These are phyloP conservation scores for Phania funesta DNA, from an alignment of 2,888 invertebrate species.

Conservation along the genomic window DNA sequence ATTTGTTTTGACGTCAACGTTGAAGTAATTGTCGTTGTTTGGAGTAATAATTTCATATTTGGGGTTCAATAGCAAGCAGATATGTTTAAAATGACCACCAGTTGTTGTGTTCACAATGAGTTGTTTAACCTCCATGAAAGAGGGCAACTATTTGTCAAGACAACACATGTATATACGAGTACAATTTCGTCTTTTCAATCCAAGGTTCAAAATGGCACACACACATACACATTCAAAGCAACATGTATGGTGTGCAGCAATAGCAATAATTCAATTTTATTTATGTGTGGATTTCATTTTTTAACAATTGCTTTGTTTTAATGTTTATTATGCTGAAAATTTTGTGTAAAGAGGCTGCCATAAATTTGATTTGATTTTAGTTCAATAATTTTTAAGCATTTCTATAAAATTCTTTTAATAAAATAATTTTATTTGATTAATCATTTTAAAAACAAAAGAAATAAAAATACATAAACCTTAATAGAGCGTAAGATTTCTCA, in stretches of 20 bases:
- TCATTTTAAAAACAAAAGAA: too few species aligned
- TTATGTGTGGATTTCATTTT: not conserved
- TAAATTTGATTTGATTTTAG: too few species aligned
- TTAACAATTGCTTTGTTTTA: not conserved
- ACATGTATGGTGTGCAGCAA: not conserved
- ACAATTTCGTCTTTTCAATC: constrained; percentile 25
- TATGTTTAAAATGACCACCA: constrained; percentile 32
- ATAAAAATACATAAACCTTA: too few species aligned
- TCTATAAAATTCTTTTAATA: too few species aligned
- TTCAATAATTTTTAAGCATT: too few species aligned
- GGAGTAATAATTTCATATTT: constrained; percentile 50
- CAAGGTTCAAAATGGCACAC: not conserved
- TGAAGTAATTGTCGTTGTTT: not conserved
- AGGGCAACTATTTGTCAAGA: constrained; percentile 49
- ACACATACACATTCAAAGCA: not conserved
- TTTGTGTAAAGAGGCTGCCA: too few species aligned
- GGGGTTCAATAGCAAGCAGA: constrained; percentile 44
- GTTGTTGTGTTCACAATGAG: constrained; percentile 33
- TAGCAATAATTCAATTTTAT: constrained; percentile 32
- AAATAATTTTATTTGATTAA: too few species aligned
- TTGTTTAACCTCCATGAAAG: constrained; percentile 42
- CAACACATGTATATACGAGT: not conserved
- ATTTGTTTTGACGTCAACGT: not conserved
- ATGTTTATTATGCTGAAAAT: too few species aligned
- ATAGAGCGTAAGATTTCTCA: too few species aligned